Evolutionary conservation across 2,888 invertebrate genomes (phyloP).

Genomic region (Melanotus villosus): DNA sequence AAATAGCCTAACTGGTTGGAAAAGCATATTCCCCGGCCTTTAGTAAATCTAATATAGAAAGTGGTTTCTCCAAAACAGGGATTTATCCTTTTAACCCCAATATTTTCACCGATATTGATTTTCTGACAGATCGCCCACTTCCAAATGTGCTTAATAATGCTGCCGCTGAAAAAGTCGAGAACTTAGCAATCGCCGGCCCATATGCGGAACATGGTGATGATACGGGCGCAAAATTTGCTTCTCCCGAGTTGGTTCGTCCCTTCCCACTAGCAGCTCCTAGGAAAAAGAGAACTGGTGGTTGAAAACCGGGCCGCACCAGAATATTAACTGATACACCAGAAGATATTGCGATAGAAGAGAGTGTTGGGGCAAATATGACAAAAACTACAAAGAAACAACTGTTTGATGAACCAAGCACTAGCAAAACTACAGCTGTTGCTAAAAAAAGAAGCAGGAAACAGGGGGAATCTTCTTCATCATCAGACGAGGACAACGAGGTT

Average conservation of each 20-base stretch:
- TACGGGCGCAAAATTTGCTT: not conserved
- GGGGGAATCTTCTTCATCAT: not conserved
- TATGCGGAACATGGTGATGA: not conserved
- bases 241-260: not conserved
- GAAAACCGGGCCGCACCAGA: not conserved
- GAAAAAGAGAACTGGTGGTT: not conserved
- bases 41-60: not conserved
- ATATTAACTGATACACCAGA: not conserved
- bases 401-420: not conserved
- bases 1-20: not conserved
- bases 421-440: not conserved
- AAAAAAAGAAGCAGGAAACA: not conserved
- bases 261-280: not conserved
- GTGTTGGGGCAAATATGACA: not conserved
- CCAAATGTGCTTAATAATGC: not conserved
- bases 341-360: not conserved
- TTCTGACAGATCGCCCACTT: constrained; percentile 4
- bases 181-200: not conserved
- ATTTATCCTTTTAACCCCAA: not conserved
- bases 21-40: constrained; percentile 8
- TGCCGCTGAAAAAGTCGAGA: not conserved
- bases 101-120: not conserved
- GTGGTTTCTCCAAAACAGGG: constrained; percentile 11
- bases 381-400: not conserved
- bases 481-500: not conserved